A percentile compares a stretch with the other conserved stretches of the same genome.
Conservation (phyloP, 2,113 vertebrate genomes). For the Plecturocebus donacophilus region DNA sequence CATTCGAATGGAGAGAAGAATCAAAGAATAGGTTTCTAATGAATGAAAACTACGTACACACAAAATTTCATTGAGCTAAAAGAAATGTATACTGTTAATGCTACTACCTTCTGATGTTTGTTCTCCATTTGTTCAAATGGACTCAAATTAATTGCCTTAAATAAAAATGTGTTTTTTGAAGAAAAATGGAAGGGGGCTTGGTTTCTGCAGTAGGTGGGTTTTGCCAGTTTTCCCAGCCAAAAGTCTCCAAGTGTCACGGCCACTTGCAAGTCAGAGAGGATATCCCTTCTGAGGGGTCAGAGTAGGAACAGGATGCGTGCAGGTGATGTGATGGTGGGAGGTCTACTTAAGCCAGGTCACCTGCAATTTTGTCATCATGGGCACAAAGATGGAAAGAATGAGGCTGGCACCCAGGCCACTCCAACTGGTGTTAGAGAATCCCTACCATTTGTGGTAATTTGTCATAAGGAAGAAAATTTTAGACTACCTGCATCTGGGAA, state of each 20-base stretch:
- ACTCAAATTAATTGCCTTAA: neutral
- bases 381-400: accelerated
- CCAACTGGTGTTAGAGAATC: neutral
- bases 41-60: neutral
- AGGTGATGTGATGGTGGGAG: neutral
- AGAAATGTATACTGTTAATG: neutral
- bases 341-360: no score
- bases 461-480: neutral
- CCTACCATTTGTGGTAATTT: neutral
- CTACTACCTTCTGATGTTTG: neutral
- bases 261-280: neutral
- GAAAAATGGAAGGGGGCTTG: neutral
- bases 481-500: neutral
- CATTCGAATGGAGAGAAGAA: neutral
- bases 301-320: neutral
- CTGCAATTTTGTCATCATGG: neutral
- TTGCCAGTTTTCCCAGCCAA: neutral
- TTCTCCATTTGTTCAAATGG: neutral
- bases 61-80: neutral
- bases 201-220: neutral
- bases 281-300: neutral
- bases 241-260: neutral
- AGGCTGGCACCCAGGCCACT: neutral
- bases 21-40: neutral
- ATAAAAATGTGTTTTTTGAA: neutral